phyloP scores from a whole-genome alignment of 2,888 invertebrate species.

The Cryptophagus acutangulus region DNA sequence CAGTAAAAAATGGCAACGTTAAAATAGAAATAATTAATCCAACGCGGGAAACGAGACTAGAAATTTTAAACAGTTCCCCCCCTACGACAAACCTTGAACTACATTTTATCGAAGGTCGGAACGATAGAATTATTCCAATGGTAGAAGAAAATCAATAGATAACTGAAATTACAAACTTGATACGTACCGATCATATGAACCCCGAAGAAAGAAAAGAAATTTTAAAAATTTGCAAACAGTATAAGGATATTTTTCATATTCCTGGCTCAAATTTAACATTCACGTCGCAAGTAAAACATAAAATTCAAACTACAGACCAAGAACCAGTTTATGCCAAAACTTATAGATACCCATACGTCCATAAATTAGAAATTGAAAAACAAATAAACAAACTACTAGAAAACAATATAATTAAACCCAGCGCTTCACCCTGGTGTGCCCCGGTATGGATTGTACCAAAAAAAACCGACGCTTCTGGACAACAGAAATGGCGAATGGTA shows the following conservation, averaged over 20 bases:
- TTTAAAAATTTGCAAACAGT: background rate
- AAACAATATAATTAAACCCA: conserved; percentile 3
- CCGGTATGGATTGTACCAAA: conserved; percentile 14
- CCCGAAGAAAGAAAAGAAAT: background rate
- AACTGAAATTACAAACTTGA: conserved; percentile 10
- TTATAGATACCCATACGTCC: conserved; percentile 20
- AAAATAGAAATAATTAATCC: conserved; percentile 3
- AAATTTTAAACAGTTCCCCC: background rate
- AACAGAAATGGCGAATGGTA: conserved; percentile 10
- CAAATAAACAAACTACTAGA: conserved; percentile 8
- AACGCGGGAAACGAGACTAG: background rate
- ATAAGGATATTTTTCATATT: conserved; percentile 1
- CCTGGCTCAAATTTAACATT: background rate
- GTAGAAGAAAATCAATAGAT: background rate
- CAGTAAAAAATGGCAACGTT: background rate
- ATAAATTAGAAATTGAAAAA: conserved; percentile 8
- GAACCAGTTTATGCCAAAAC: conserved; percentile 4
- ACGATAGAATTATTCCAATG: background rate
- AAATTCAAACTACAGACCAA: background rate
- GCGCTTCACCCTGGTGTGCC: conserved; percentile 3
- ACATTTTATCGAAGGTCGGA: background rate
- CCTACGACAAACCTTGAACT: background rate
- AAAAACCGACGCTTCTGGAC: conserved; percentile 6
- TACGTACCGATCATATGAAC: conserved; percentile 12
- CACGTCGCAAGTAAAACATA: background rate